These are phyloP conservation scores for Solen grandis DNA, from an alignment of 1,140 invertebrate genomes.

Conservation along the genomic window DNA sequence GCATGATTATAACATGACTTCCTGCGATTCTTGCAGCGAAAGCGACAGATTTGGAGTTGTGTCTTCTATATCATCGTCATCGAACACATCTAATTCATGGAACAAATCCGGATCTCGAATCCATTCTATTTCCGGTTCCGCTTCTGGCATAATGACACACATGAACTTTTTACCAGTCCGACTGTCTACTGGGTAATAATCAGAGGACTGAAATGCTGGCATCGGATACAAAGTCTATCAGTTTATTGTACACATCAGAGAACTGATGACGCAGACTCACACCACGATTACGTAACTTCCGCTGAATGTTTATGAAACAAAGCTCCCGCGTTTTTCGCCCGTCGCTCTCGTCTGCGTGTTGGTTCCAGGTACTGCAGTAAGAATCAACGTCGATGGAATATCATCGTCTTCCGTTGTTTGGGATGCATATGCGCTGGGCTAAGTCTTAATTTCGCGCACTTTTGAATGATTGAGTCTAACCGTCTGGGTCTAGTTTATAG, in stretches of 20 bases:
- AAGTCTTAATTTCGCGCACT: slow-evolving; percentile 89
- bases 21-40: not conserved
- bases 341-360: slow-evolving; percentile 80
- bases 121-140: slow-evolving; percentile 82
- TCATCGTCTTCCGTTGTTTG: slow-evolving; percentile 57
- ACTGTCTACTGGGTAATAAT: slow-evolving; percentile 92
- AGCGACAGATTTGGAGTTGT: slow-evolving; percentile 33
- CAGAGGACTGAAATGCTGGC: slow-evolving; percentile 91
- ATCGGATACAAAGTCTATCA: slow-evolving; percentile 90
- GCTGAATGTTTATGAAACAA: slow-evolving; percentile 90
- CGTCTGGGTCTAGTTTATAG: slow-evolving; percentile 87
- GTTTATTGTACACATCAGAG: slow-evolving; percentile 90
- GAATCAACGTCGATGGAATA: slow-evolving; percentile 87
- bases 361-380: slow-evolving; percentile 86
- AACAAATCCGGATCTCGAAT: slow-evolving; percentile 52
- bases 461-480: slow-evolving; percentile 60
- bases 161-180: slow-evolving; percentile 92
- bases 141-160: slow-evolving; percentile 95
- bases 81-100: slow-evolving; percentile 45
- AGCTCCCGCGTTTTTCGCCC: slow-evolving; percentile 86
- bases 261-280: slow-evolving; percentile 89
- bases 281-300: slow-evolving; percentile 88
- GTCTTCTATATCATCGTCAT: slow-evolving; percentile 20
- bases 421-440: slow-evolving; percentile 57
- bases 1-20: not conserved